Percentiles rank a stretch among this genome's conserved stretches.
These are phyloP conservation scores for Drosophila robusta DNA, from an alignment of 2,888 invertebrate species.

Conservation along the genomic window DNA sequence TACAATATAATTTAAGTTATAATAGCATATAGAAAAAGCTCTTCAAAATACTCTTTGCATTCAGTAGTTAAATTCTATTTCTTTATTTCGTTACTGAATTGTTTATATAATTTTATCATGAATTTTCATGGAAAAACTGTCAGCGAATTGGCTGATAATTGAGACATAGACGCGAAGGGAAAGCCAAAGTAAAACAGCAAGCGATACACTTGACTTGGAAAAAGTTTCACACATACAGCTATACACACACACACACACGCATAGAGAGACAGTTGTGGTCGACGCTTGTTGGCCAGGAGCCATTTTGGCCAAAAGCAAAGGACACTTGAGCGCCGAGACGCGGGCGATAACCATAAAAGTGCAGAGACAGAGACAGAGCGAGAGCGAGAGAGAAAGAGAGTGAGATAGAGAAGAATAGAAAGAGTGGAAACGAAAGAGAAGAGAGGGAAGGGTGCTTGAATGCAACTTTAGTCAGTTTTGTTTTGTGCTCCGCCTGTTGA, in stretches of 20 bases:
- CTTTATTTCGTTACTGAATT: background rate
- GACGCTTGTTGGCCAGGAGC: slow-evolving; percentile 51
- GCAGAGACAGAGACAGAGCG: slow-evolving; percentile 31
- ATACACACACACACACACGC: slow-evolving; percentile 1
- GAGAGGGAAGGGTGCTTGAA: slow-evolving; percentile 1
- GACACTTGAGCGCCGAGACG: slow-evolving; percentile 48
- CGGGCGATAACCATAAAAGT: slow-evolving; percentile 56
- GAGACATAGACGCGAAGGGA: slow-evolving; percentile 24
- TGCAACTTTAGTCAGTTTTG: slow-evolving; percentile 44
- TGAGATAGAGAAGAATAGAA: slow-evolving; percentile 17
- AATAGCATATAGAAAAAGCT: too few species aligned
- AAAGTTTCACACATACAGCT: slow-evolving; percentile 27
- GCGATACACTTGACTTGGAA: slow-evolving; percentile 41
- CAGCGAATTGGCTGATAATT: slow-evolving; percentile 49
- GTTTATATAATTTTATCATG: slow-evolving; percentile 26
- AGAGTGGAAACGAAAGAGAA: slow-evolving; percentile 4
- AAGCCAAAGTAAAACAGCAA: slow-evolving; percentile 13
- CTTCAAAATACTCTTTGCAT: background rate
- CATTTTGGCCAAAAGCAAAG: slow-evolving; percentile 48
- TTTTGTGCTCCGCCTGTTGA: slow-evolving; percentile 20
- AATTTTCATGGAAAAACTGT: slow-evolving; percentile 32
- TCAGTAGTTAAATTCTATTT: background rate
- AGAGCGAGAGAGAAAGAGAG: slow-evolving; percentile 11
- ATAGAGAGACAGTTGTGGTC: slow-evolving; percentile 21
- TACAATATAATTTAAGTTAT: background rate